Evolutionary conservation across 2,888 invertebrate genomes (phyloP), one percentile per base, ranked within the genome.

Genomic region (Sympetrum striolatum): DNA sequence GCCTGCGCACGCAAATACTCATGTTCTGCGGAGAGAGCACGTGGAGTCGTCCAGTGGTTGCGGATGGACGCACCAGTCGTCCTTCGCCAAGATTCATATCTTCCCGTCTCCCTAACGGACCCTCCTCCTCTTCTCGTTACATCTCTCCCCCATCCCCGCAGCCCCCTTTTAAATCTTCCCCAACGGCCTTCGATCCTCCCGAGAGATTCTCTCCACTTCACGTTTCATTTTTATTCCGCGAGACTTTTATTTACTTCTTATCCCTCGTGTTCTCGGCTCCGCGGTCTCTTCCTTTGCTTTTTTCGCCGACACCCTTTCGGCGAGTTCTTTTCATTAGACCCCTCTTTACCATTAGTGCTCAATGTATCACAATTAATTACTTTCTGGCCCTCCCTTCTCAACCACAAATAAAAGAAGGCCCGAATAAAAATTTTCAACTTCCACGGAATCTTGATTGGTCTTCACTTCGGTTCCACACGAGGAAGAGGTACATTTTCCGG

Each of bases 31-130:
- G 5, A 22, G 8, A 37, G 25, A 60, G 86, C 86, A 86, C 86
- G 86, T 86, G 86, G 86, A 60, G 35, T 31, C 37, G 60, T 22
- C 82, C 31, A 53, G 18, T 37, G 60, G 86, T 37, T 37, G 86
- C 60, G 58, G 86, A 86, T 60, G 86, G 86, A 58, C 86, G 60
- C 48, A 86, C 86, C 86, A 25, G 86, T 86, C 86, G 86, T 86
- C 86, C 86, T 86, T 86, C 86, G 60, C 60, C 58, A 37, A 86
- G 86, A 86, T 86, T 86, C 86, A 86, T 86, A 86, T 86, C 60
- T 37, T 31, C 22, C 35, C 58, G 53, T 22, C 82, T 5, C 60
- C 82, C 86, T 73, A 31, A 35, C 37, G 37, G 22, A 35, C 60
- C 35, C 37, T n/a, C 81, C 48, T 31, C 0, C 82, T 35, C 31